Percentiles rank a stretch among this genome's conserved stretches.
Conservation (phyloP, 2,888 invertebrate genomes). For the Ornithoptera priamus region DNA sequence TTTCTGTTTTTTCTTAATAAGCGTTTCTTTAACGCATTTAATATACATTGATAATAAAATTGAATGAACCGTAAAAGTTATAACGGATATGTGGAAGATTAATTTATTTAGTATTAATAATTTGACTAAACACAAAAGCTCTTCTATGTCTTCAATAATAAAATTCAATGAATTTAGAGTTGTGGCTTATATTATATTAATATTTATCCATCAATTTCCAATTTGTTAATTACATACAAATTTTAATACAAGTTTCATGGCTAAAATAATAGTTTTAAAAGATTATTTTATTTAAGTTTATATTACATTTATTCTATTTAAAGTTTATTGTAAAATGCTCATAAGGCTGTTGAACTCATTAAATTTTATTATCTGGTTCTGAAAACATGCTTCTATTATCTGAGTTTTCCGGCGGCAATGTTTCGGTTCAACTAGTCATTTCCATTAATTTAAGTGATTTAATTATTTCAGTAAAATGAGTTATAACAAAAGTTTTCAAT, state of each 20-base stretch:
- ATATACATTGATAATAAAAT: neutral
- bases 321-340: no score
- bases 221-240: no score
- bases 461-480: conserved; percentile 42
- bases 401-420: conserved; percentile 12
- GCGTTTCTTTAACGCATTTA: neutral
- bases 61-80: neutral
- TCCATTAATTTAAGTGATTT: neutral
- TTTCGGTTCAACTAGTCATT: neutral
- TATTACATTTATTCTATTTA: no score
- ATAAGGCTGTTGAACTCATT: neutral
- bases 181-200: no score
- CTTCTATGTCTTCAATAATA: no score
- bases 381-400: neutral
- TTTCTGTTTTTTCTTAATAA: neutral
- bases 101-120: no score
- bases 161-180: no score
- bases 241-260: no score
- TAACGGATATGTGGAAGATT: neutral
- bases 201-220: no score
- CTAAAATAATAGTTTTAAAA: no score
- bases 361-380: neutral
- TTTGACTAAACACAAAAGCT: no score
- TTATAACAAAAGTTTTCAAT: conserved; percentile 55
- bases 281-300: no score